Conservation (phyloP, 2,888 invertebrate genomes). For the Tolmerus cingulatus region DNA sequence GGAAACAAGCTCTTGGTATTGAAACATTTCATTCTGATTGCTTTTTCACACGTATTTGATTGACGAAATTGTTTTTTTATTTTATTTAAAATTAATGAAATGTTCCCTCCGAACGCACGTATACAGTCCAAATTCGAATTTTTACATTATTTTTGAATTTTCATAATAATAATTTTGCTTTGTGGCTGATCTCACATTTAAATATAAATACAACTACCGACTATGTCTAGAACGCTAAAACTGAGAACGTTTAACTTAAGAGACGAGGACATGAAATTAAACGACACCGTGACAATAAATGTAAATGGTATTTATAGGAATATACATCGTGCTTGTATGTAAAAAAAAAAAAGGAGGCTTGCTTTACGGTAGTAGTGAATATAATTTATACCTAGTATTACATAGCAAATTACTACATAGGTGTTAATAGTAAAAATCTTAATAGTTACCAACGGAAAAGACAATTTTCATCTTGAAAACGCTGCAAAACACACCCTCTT, state of each 20-base stretch:
- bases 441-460: conserved; percentile 7
- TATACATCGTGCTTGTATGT: conserved; percentile 44
- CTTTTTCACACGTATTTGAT: conserved; percentile 32
- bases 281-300: conserved; percentile 22
- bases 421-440: conserved; percentile 9
- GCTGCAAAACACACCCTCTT: background rate
- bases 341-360: conserved; percentile 20
- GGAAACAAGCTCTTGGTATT: conserved; percentile 23
- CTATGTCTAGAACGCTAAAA: background rate
- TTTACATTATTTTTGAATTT: background rate
- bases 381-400: conserved; percentile 14
- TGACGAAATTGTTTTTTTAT: background rate
- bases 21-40: conserved; percentile 34
- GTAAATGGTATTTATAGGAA: conserved; percentile 39
- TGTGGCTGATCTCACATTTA: conserved; percentile 33
- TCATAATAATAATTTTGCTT: conserved; percentile 18
- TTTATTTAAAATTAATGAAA: background rate
- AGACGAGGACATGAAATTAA: background rate
- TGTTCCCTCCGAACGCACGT: conserved; percentile 27
- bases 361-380: conserved; percentile 13
- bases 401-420: conserved; percentile 13
- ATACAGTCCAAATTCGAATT: conserved; percentile 37
- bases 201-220: background rate
- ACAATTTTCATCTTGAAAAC: background rate
- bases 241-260: background rate